Conservation (phyloP, 2,113 vertebrate species). For the Ciconia boyciana region DNA sequence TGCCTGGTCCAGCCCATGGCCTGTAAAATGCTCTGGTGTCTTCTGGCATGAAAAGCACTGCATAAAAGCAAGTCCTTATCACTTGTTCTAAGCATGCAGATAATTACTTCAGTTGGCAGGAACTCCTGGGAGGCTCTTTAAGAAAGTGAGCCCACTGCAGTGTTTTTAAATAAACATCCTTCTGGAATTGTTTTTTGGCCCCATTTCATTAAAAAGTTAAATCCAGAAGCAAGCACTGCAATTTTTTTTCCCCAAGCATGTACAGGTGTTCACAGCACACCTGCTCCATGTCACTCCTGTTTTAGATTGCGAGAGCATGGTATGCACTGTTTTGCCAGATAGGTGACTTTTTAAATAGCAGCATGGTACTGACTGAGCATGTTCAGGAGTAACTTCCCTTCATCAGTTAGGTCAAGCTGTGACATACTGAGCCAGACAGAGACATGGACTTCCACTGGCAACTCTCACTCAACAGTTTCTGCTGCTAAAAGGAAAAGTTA, state of each 20-base stretch:
- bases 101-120: not conserved
- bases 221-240: not conserved
- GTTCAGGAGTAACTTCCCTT: not conserved
- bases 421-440: not conserved
- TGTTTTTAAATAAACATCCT: not conserved
- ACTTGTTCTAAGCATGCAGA: not conserved
- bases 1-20: not conserved
- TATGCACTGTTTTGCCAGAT: not conserved
- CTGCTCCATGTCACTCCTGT: not conserved
- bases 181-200: not conserved
- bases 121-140: not conserved
- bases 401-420: not conserved
- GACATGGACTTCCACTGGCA: not conserved
- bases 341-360: not conserved
- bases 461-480: not conserved
- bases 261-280: not conserved
- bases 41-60: not conserved
- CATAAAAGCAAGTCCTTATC: not conserved
- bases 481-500: not conserved
- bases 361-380: not conserved
- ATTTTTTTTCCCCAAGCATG: not conserved
- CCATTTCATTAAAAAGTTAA: not conserved
- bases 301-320: not conserved
- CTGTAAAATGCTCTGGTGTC: not conserved
- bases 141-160: not conserved